Evolutionary conservation across 1,140 invertebrate genomes (phyloP), one percentile per base, ranked within the genome.

Genomic region (Brachionus angularis): DNA sequence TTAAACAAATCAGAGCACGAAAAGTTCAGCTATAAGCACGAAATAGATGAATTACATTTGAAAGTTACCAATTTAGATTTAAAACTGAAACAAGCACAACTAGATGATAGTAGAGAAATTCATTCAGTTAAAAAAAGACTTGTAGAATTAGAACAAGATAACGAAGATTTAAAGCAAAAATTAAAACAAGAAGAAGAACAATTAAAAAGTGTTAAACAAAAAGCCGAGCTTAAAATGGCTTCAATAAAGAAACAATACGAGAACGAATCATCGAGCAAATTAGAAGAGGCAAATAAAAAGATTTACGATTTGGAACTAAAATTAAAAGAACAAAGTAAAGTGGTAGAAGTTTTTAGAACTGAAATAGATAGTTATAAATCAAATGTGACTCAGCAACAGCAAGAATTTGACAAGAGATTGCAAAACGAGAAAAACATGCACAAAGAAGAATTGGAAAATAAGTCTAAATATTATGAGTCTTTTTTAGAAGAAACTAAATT

Each of bases 201-300:
- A 39, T 39, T 58, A 8, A 8, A 39, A 7, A 58, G 39, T 58
- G 23, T 58, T 8, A 58, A 58, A 34, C 36, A 58, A n/a, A 31
- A 58, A 23, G 53, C 53, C 7, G 53, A 58, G 21, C 5, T 58
- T 5, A 16, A 34, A 8, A 58, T 58, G 53, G 53, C 53, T 2
- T 58, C 53, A 23, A 58, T 58, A 10, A 58, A 58, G 53, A 58
- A 58, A 58, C 33, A 58, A 58, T 58, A 34, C 23, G 53, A 58
- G 25, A 58, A 58, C 36, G 53, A 58, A 23, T 58, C 53, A 3
- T 34, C 36, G 5, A 12, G 33, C 2, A 25, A 58, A 39, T 25
- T 58, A n/a, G 53, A 58, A 58, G 53, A 58, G 4, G 39, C 39
- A 42, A 58, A 58, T 23, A 18, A 31, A 21, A 36, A 58, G 25